Evolutionary conservation across 1,140 invertebrate genomes (phyloP).

Genomic region (Leptinotarsa lineolata): DNA sequence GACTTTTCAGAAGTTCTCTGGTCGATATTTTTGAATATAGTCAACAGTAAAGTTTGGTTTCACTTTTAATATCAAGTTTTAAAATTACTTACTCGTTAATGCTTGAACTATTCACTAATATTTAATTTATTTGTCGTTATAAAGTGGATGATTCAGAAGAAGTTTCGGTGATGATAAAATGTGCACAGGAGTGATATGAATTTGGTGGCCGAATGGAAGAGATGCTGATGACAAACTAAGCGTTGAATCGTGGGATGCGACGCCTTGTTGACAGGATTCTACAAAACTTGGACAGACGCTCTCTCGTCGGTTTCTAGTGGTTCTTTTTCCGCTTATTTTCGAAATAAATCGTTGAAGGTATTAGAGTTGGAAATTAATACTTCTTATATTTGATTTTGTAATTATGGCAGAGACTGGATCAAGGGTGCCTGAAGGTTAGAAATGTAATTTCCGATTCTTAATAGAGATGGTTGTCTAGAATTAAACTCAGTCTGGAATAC

Average conservation of each 20-base stretch:
- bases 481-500: too few relatives aligned
- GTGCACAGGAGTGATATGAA: constrained; percentile 14
- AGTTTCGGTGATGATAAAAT: not conserved
- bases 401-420: too few relatives aligned
- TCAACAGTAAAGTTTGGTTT: not conserved
- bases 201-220: constrained; percentile 22
- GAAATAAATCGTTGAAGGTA: constrained; percentile 2
- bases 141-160: not conserved
- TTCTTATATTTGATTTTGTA: too few relatives aligned
- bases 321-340: constrained; percentile 11
- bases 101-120: not conserved
- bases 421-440: too few relatives aligned
- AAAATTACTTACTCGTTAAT: not conserved
- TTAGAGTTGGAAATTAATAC: too few relatives aligned
- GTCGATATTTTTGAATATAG: not conserved
- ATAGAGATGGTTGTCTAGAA: too few relatives aligned
- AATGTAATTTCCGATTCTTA: too few relatives aligned
- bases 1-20: not conserved
- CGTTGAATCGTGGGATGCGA: constrained; percentile 4
- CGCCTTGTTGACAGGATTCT: constrained; percentile 22
- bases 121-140: not conserved
- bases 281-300: constrained; percentile 18
- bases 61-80: not conserved
- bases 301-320: constrained; percentile 14
- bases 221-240: constrained; percentile 30